Conservation (phyloP, 2,113 vertebrate genomes). For the Lucifuga dentata region DNA sequence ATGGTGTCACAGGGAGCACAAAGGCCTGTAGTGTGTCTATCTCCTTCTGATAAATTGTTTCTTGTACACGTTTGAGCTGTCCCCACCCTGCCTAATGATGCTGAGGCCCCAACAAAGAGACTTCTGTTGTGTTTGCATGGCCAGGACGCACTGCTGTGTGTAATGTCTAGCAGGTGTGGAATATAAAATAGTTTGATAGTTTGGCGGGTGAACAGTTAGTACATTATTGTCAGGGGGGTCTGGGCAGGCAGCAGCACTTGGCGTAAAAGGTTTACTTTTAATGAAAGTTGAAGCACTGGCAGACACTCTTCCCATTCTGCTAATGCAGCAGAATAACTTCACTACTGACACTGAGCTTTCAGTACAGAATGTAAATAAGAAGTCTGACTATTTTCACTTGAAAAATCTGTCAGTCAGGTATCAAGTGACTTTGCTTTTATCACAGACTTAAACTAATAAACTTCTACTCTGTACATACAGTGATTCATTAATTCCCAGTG, state of each 20-base stretch:
- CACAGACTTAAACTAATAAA: constrained; percentile 17
- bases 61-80: constrained; percentile 57
- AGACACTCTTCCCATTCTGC: constrained; percentile 66
- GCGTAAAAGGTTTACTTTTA: constrained; percentile 74
- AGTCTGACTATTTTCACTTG: constrained; percentile 44
- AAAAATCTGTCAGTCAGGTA: constrained; percentile 63
- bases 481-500: constrained; percentile 45
- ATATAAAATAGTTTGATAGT: constrained; percentile 81
- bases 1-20: constrained; percentile 73
- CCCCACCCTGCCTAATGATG: constrained; percentile 69
- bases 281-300: constrained; percentile 77
- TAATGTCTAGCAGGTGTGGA: constrained; percentile 82
- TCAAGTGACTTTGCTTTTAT: constrained; percentile 55
- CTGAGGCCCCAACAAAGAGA: constrained; percentile 70
- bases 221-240: constrained; percentile 76
- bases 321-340: constrained; percentile 71
- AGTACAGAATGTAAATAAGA: constrained; percentile 69
- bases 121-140: constrained; percentile 75
- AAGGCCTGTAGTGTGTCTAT: constrained; percentile 73
- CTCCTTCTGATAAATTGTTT: constrained; percentile 76
- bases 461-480: constrained; percentile 32
- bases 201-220: constrained; percentile 72
- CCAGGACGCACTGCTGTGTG: constrained; percentile 62
- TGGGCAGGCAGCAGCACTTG: constrained; percentile 60
- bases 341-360: constrained; percentile 65